A percentile compares a stretch with the other conserved stretches of the same genome.
Evolutionary conservation across 2,113 vertebrate species (phyloP).

Genomic region (Rhagologus leucostigma): DNA sequence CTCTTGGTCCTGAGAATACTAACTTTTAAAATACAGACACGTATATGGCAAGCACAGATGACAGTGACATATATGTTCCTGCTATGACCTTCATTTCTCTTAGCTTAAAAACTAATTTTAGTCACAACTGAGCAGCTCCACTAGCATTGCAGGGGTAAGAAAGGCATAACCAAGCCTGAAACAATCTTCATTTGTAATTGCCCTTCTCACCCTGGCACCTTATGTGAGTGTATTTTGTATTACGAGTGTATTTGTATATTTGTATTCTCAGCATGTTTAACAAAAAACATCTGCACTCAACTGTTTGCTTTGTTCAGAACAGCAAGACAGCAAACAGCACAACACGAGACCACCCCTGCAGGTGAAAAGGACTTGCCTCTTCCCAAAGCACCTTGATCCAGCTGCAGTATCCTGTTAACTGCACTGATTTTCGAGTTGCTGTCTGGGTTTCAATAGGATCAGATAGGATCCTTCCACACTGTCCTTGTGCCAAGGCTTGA

Average conservation of each 20-base stretch:
- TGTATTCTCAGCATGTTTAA: neutral
- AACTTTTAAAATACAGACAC: neutral
- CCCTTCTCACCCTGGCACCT: neutral
- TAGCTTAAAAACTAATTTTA: neutral
- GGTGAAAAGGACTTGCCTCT: neutral
- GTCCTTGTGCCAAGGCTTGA: neutral
- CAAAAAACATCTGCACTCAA: neutral
- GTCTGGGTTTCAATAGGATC: neutral
- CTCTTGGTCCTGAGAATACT: neutral
- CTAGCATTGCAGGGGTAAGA: neutral
- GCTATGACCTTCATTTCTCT: neutral
- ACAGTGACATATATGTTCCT: neutral
- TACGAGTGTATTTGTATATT: neutral
- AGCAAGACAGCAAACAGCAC: neutral
- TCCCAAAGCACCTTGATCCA: neutral
- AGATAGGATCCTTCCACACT: neutral
- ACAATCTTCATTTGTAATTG: neutral
- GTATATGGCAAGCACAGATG: neutral
- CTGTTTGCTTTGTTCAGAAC: neutral
- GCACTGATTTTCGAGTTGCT: neutral
- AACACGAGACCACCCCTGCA: fast-evolving
- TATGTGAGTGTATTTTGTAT: neutral
- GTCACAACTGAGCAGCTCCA: neutral
- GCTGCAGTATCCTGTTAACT: neutral
- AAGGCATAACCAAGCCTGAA: neutral